Evolutionary conservation across 2,797 vertebrate genomes (phyloP), one percentile per base, ranked within the genome.

Genomic region (Loris lydekkerianus): DNA sequence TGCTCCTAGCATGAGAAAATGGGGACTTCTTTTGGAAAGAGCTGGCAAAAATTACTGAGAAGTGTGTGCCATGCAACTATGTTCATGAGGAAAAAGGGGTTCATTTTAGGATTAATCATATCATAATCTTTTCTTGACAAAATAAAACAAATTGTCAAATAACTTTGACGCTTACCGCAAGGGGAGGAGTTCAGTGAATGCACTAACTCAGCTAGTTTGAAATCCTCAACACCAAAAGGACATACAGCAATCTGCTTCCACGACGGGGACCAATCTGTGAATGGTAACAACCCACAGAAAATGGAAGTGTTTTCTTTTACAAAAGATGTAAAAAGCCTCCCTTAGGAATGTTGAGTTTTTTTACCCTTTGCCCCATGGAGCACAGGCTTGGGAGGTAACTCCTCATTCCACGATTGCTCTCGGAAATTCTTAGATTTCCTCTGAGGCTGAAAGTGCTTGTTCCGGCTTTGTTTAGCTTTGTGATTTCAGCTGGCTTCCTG

Each of bases 281-380:
- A 83, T 46, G 91, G 72, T 60, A 85, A 90, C 81, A 20, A 76
- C 86, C 20, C 93, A 90, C 14, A 61, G 87, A 81, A 84, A 92
- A 93, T 37, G 85, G 73, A 89, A 94, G 53, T 90, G 93, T 95
- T 97, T 93, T 92, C 95, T 93, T 96, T 96, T 76, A 94, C 85
- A 61, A 56, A 95, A 94, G 96, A 96, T 73, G n/a, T 96, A 61
- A 97, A 91, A 91, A 83, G 75, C 43, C 58, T 97, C 95, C 89
- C 94, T 92, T 23, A 90, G 95, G 93, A 93, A 83, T 1, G 0
- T 31, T n/a, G 69, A 90, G 97, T 96, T 97, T 92, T 95, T 97
- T 91, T 97, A 94, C 93, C 97, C 96, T 98, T 92, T 97, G 97
- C 95, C 91, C 94, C 84, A 60, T 89, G 92, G 95, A 95, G 85